phyloP scores from a whole-genome alignment of 2,888 invertebrate species.

The Dynastes maya region DNA sequence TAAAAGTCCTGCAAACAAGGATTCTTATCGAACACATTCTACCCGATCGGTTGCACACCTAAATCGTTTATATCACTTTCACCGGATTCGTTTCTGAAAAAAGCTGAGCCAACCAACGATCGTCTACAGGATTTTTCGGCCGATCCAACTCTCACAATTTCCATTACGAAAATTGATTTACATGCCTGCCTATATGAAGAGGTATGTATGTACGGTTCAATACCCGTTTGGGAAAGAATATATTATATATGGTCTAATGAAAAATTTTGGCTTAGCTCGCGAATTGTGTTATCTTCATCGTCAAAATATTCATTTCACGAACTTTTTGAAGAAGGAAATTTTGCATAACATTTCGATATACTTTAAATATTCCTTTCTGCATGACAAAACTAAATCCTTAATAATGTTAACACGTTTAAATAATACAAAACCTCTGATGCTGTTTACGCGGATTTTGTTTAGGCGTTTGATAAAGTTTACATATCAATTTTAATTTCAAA shows the following conservation, averaged over 20 bases:
- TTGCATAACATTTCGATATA: too few species aligned
- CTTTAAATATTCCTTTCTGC: too few species aligned
- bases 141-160: background rate
- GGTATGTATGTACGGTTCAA: background rate
- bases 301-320: too few species aligned
- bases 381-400: too few species aligned
- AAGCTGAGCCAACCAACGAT: background rate
- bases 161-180: background rate
- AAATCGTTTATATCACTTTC: constrained; percentile 12
- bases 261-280: too few species aligned
- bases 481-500: too few species aligned
- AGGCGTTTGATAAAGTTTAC: too few species aligned
- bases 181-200: background rate
- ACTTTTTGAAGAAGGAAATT: too few species aligned
- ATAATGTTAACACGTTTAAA: too few species aligned
- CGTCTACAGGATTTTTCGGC: background rate
- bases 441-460: too few species aligned
- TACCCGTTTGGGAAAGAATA: background rate
- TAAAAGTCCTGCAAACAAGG: background rate
- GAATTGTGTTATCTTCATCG: too few species aligned
- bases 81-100: constrained; percentile 1
- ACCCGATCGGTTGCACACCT: constrained; percentile 4
- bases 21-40: constrained; percentile 8
- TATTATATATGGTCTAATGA: background rate
- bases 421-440: too few species aligned